Percentiles rank a stretch among this genome's conserved stretches.
These are phyloP conservation scores for Pseudochaenichthys georgianus DNA, from an alignment of 2,797 vertebrate species.

Conservation along the genomic window DNA sequence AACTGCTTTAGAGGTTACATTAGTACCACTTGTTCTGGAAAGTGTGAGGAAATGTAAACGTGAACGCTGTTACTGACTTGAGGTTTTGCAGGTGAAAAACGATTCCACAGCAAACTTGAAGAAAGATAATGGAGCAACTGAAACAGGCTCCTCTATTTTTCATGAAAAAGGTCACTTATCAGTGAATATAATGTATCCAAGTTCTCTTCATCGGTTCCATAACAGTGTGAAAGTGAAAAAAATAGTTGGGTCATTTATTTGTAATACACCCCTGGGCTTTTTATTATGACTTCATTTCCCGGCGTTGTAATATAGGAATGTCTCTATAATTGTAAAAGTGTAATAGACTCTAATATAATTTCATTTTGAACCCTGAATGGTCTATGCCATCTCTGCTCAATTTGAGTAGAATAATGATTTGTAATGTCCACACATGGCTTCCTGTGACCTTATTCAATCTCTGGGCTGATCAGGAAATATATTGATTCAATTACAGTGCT, in stretches of 20 bases:
- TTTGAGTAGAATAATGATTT: conserved; percentile 99
- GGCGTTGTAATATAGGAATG: conserved; percentile 96
- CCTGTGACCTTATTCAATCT: conserved; percentile 99
- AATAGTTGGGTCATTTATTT: conserved; percentile 97
- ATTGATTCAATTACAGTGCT: conserved; percentile 99
- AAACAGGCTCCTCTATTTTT: conserved; percentile 84
- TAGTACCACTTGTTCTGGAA: conserved; percentile 74
- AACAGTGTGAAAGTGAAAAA: conserved; percentile 93
- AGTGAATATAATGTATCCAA: conserved; percentile 92
- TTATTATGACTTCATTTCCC: conserved; percentile 99
- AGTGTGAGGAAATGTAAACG: conserved; percentile 69
- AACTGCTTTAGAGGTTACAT: conserved; percentile 77
- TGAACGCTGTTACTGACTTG: conserved; percentile 49
- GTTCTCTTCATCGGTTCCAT: conserved; percentile 95
- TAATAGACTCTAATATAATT: conserved; percentile 99
- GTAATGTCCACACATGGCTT: conserved; percentile 99
- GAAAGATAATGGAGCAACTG: conserved; percentile 72
- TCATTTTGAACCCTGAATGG: conserved; percentile 98
- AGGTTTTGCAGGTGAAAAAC: conserved; percentile 60
- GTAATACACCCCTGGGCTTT: conserved; percentile 99
- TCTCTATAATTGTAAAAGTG: conserved; percentile 99
- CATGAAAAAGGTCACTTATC: conserved; percentile 95
- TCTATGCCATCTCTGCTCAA: conserved; percentile 95
- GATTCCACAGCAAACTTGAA: conserved; percentile 61
- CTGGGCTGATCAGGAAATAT: conserved; percentile 99